These are phyloP conservation scores for Chrysomallon squamiferum DNA, from an alignment of 1,140 invertebrate species.

Conservation along the genomic window DNA sequence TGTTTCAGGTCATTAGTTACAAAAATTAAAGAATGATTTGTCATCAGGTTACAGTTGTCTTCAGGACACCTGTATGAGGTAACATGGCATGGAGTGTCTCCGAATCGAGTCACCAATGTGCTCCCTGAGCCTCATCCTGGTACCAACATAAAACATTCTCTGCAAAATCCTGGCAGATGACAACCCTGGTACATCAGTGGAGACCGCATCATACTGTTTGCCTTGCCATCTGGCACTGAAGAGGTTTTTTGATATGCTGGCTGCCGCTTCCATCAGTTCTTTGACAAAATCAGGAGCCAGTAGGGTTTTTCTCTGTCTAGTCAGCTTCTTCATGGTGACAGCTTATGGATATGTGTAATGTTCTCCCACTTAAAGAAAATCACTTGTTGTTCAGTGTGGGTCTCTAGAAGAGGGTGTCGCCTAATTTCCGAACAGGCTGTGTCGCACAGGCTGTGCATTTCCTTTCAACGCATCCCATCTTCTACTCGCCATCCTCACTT, in stretches of 20 bases:
- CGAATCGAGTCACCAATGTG: conserved; percentile 16
- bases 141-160: conserved; percentile 12
- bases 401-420: neutral
- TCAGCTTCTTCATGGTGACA: no score
- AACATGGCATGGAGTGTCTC: conserved; percentile 9
- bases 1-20: conserved; percentile 23
- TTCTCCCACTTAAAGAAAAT: neutral
- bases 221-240: conserved; percentile 17
- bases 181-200: conserved; percentile 7
- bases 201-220: neutral
- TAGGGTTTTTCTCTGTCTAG: no score
- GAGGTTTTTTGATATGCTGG: neutral
- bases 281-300: no score
- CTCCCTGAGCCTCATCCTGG: conserved; percentile 17
- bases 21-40: conserved; percentile 12
- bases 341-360: neutral
- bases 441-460: conserved; percentile 6
- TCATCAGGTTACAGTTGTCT: neutral
- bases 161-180: conserved; percentile 15
- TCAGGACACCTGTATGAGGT: conserved; percentile 6
- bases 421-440: neutral
- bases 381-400: neutral
- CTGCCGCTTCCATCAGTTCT: neutral
- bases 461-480: conserved; percentile 7
- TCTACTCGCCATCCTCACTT: neutral